Evolutionary conservation across 1,140 invertebrate species (phyloP).

Genomic region (Dryas iulia): DNA sequence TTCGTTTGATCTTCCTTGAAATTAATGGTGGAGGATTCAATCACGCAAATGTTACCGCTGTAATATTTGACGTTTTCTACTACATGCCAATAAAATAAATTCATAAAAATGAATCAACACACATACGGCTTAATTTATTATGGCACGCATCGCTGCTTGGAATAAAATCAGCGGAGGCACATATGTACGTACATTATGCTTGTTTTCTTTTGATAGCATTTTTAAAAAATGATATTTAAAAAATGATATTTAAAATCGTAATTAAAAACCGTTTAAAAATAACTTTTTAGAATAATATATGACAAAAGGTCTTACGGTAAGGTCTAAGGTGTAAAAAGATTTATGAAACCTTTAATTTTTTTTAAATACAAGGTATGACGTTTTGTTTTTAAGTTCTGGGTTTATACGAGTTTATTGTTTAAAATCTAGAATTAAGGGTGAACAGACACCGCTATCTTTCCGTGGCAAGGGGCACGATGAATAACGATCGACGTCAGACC

Average conservation of each 20-base stretch:
- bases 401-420: not conserved
- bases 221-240: no score
- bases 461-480: conserved; percentile 58
- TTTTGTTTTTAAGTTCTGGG: not conserved
- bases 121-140: not conserved
- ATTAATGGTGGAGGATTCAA: conserved; percentile 79
- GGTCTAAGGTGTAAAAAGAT: no score
- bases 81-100: conserved; percentile 19
- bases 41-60: conserved; percentile 66
- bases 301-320: no score
- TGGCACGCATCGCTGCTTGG: not conserved
- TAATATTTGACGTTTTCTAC: conserved; percentile 46
- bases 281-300: no score
- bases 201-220: no score
- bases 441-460: conserved; percentile 58
- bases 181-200: no score
- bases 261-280: no score
- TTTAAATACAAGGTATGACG: not conserved
- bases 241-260: no score
- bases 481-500: conserved; percentile 81
- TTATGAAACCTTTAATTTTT: no score
- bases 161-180: not conserved
- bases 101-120: not conserved
- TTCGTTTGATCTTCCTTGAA: conserved; percentile 77
- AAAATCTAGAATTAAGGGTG: conserved; percentile 40